phyloP scores from a whole-genome alignment of 2,797 vertebrate genomes.

The Sebastes diaconus region DNA sequence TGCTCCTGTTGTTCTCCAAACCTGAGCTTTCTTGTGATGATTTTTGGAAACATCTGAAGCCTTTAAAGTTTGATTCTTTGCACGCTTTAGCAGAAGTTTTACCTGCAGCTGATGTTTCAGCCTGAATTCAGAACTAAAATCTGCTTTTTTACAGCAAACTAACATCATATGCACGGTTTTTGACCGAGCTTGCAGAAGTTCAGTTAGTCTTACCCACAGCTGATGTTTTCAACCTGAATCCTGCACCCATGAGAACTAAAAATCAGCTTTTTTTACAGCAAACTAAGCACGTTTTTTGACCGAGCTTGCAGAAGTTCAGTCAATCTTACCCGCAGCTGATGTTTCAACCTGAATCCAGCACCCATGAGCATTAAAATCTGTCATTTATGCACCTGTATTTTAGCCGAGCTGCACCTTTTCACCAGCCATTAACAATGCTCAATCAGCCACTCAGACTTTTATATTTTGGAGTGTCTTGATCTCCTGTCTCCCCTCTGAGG shows the following conservation, averaged over 20 bases:
- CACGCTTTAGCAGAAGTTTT: background rate
- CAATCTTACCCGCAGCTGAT: background rate
- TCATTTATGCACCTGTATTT: background rate
- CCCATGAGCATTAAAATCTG: background rate
- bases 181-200: background rate
- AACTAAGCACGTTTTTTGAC: background rate
- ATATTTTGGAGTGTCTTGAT: constrained; percentile 22
- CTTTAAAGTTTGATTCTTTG: background rate
- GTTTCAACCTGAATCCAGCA: background rate
- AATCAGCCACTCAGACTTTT: constrained; percentile 61
- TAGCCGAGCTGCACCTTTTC: background rate
- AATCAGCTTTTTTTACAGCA: background rate
- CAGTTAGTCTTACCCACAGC: background rate
- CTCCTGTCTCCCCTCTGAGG: constrained; percentile 46
- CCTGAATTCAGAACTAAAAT: background rate
- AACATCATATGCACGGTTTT: background rate
- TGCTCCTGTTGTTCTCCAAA: background rate
- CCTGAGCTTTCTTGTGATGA: background rate
- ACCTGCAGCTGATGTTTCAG: background rate
- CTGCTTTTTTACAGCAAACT: too few relatives aligned
- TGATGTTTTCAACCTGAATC: background rate
- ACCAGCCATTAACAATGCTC: background rate
- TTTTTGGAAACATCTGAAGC: background rate
- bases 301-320: background rate
- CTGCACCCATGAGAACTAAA: background rate